phyloP scores from a whole-genome alignment of 2,888 invertebrate species.

The Galerucella pusilla region DNA sequence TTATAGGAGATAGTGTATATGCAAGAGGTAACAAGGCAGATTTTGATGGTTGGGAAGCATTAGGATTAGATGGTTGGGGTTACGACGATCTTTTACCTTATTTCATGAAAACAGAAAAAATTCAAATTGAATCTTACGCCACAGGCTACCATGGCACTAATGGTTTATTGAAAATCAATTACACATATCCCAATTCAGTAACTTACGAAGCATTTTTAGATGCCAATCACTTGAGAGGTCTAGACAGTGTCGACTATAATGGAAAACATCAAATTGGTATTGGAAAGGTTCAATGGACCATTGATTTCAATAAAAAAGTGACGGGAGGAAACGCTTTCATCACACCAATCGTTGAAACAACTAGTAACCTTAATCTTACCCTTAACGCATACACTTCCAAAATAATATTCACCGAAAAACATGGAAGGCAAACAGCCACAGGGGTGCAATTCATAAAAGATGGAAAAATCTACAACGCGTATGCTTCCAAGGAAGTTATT shows the following conservation, averaged over 20 bases:
- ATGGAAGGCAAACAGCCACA: conserved; percentile 60
- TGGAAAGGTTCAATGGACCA: conserved; percentile 72
- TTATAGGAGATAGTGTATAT: conserved; percentile 87
- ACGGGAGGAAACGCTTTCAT: conserved; percentile 73
- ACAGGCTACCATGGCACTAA: conserved; percentile 22
- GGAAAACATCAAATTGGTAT: conserved; percentile 70
- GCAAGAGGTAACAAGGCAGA: conserved; percentile 84
- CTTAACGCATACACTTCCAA: conserved; percentile 69
- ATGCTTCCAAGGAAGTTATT: conserved; percentile 76
- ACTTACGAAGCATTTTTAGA: conserved; percentile 45
- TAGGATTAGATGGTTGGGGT: conserved; percentile 73
- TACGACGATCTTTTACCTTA: conserved; percentile 64
- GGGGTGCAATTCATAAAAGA: conserved; percentile 70
- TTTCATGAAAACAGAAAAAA: conserved; percentile 32
- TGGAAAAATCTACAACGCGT: conserved; percentile 64
- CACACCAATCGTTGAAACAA: conserved; percentile 65
- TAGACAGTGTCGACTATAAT: conserved; percentile 72
- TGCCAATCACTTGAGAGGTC: conserved; percentile 70
- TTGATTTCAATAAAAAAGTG: conserved; percentile 69
- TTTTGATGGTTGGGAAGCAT: conserved; percentile 83
- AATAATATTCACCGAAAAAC: conserved; percentile 66
- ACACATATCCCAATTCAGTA: conserved; percentile 22
- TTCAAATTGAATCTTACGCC: conserved; percentile 14
- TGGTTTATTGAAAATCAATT: conserved; percentile 27
- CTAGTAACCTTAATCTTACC: conserved; percentile 69